Percentiles rank a stretch among this genome's conserved stretches.
These are phyloP conservation scores for Proteles cristata DNA, from an alignment of 2,113 vertebrate genomes.

Conservation along the genomic window DNA sequence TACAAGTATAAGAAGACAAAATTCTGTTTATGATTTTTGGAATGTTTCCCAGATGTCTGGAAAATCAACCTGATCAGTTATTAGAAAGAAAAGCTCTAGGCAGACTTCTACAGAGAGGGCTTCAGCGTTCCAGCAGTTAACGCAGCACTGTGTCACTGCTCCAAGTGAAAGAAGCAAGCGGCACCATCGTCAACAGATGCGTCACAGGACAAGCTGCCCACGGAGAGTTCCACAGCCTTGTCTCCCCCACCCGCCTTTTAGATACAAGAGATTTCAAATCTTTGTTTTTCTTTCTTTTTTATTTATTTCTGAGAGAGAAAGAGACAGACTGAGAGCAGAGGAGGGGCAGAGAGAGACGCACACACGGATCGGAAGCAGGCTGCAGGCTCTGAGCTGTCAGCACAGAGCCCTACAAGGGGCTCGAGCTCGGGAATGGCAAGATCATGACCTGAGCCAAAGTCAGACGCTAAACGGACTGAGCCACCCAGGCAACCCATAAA, in stretches of 20 bases:
- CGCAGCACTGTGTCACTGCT: background rate
- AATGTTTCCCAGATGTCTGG: background rate
- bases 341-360: no score
- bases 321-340: no score
- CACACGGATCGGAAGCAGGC: no score
- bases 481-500: no score
- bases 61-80: background rate
- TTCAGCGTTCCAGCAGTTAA: background rate
- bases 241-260: background rate
- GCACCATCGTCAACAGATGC: rapidly evolving
- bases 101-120: background rate
- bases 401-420: no score
- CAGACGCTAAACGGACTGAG: no score
- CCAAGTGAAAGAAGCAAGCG: background rate
- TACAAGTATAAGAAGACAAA: background rate
- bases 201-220: background rate
- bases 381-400: no score
- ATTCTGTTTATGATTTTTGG: background rate
- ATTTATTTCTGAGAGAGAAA: no score
- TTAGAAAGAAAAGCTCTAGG: background rate
- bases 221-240: background rate
- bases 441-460: no score
- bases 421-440: no score
- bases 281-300: no score
- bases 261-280: background rate